Evolutionary conservation across 2,113 vertebrate species (phyloP).

Genomic region (Gobio gobio): DNA sequence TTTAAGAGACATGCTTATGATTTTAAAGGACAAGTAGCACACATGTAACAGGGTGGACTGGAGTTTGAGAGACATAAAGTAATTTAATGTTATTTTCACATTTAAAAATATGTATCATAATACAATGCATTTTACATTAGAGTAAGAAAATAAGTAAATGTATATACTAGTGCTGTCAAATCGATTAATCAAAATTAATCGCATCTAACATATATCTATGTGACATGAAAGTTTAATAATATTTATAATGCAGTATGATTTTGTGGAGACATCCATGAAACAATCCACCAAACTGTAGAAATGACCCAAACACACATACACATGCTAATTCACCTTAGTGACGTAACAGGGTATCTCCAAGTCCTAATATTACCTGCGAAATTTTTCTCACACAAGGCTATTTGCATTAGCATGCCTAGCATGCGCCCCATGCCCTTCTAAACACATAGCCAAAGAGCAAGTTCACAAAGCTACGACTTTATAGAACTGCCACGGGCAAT

Average conservation of each 20-base stretch:
- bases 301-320: not conserved
- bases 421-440: not conserved
- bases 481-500: conserved; percentile 21
- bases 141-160: too few species aligned
- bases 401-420: conserved; percentile 22
- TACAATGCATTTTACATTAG: too few species aligned
- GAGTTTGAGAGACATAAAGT: too few species aligned
- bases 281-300: not conserved
- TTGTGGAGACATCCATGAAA: not conserved
- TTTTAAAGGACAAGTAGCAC: too few species aligned
- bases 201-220: not conserved
- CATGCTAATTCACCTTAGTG: not conserved
- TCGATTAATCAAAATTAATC: not conserved
- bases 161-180: too few species aligned
- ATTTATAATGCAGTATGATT: not conserved
- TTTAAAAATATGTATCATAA: too few species aligned
- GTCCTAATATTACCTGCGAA: conserved; percentile 3
- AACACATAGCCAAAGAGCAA: conserved; percentile 28
- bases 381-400: not conserved
- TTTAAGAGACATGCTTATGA: too few species aligned
- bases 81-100: too few species aligned
- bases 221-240: not conserved
- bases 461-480: not conserved
- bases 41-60: too few species aligned
- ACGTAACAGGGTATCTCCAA: not conserved